Percentiles rank a stretch among this genome's conserved stretches.
phyloP scores from a whole-genome alignment of 2,888 invertebrate genomes.

The Pseudanteris insignis region DNA sequence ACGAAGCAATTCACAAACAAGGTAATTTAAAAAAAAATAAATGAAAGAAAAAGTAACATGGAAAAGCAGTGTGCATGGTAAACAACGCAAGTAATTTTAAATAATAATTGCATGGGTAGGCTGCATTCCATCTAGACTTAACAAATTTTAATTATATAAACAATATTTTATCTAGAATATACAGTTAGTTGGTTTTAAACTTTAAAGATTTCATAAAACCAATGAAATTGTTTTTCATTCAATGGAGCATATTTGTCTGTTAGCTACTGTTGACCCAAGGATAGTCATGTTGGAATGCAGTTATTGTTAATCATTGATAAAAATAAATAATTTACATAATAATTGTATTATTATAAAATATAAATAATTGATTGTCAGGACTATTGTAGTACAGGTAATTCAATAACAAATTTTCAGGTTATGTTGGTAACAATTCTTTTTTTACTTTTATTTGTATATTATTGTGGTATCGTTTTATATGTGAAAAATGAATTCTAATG shows the following conservation, averaged over 20 bases:
- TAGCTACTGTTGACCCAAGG: conserved; percentile 66
- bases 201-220: conserved; percentile 50
- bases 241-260: conserved; percentile 66
- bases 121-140: conserved; percentile 66
- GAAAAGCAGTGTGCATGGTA: conserved; percentile 17
- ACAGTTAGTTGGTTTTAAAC: conserved; percentile 65
- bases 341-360: conserved; percentile 62
- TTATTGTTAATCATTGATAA: conserved; percentile 66
- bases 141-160: conserved; percentile 67
- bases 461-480: background rate
- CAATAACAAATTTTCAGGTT: no score
- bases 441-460: background rate
- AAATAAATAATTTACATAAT: conserved; percentile 66
- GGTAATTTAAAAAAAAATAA: conserved; percentile 13
- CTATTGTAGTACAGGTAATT: no score
- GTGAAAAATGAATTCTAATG: no score
- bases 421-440: background rate
- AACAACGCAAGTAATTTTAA: conserved; percentile 25
- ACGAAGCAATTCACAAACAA: conserved; percentile 20
- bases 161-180: conserved; percentile 67
- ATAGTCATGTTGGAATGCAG: conserved; percentile 66
- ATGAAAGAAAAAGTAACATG: conserved; percentile 3
- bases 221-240: conserved; percentile 58
- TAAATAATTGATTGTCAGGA: no score
- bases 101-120: conserved; percentile 56